Evolutionary conservation across 1,140 invertebrate genomes (phyloP), one percentile per base, ranked within the genome.

Genomic region (Bombus superbus): DNA sequence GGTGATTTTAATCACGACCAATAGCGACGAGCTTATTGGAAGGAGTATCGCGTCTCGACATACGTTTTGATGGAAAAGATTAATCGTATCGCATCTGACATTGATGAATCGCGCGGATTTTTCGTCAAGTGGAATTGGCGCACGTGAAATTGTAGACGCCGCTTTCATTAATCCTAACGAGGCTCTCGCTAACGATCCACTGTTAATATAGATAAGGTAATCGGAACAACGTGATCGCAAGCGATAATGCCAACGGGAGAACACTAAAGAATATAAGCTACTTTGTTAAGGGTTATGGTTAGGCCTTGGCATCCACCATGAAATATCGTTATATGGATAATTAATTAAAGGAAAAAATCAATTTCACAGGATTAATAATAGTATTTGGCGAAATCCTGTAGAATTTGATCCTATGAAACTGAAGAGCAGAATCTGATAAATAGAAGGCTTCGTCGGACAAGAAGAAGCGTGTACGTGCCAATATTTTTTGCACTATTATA

Each of bases 171-270:
- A 80, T 53, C 25, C 42, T 80, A 68, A 69, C 44, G 64, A 80
- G 78, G 10, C 75, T 18, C 32, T 38, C 44, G 64, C 64, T 53
- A 80, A 69, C 32, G 78, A 80, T 69, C 77, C 10, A 3, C 11
- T 25, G 42, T 9, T 79, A 79, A 79, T 79, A 79, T 79, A 79
- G 77, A 79, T 79, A 79, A 66, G 66, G 64, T 80, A 80, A 79
- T 68, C 42, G 62, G 62, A 68, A 62, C 42, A 79, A 79, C 62
- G 44, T 44, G 42, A 66, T 66, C 10, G 77, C 44, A 47, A 66
- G 62, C 18, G 77, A 79, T 79, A 79, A 5, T 8, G 32, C 32
- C 25, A 72, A n/a, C 4, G 10, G 11, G 40, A 8, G 40, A 40
- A 32, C 40, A 44, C 32, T 32, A n/a, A 38, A 38, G 22, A 57